Percentiles rank a stretch among this genome's conserved stretches.
These are phyloP conservation scores for Synergus itoensis DNA, from an alignment of 2,888 invertebrate genomes.

Conservation along the genomic window DNA sequence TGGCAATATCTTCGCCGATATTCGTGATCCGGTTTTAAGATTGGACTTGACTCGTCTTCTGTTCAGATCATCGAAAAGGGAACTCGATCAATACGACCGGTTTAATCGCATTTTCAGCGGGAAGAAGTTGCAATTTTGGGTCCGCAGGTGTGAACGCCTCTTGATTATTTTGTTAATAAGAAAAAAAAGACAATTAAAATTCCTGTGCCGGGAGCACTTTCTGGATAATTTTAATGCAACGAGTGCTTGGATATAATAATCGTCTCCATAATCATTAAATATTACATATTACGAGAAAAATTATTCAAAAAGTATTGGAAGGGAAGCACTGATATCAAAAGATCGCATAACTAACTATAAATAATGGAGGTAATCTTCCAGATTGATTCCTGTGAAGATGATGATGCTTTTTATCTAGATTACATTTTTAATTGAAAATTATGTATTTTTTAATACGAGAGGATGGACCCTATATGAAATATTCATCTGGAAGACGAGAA, in stretches of 20 bases:
- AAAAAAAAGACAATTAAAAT: neutral
- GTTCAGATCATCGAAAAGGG: constrained; percentile 36
- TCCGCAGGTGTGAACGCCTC: neutral
- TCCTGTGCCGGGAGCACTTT: neutral
- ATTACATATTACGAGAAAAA: no score
- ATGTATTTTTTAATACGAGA: constrained; percentile 4
- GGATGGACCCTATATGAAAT: neutral
- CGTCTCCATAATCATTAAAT: no score
- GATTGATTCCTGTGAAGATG: neutral
- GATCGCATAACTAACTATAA: no score
- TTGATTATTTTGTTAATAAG: neutral
- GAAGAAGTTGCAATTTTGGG: constrained; percentile 24
- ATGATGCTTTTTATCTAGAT: neutral
- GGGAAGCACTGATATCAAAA: no score
- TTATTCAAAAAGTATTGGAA: no score
- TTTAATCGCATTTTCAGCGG: constrained; percentile 25
- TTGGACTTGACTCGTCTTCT: constrained; percentile 18
- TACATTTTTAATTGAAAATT: neutral
- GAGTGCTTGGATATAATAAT: no score
- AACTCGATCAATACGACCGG: constrained; percentile 40
- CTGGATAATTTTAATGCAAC: no score
- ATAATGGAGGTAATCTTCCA: no score
- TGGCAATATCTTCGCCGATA: constrained; percentile 32
- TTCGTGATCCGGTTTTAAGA: constrained; percentile 40
- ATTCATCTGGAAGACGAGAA: constrained; percentile 33